A percentile compares a stretch with the other conserved stretches of the same genome.
Conservation (phyloP, 2,797 vertebrate genomes). For the Steatocranus sp. region DNA sequence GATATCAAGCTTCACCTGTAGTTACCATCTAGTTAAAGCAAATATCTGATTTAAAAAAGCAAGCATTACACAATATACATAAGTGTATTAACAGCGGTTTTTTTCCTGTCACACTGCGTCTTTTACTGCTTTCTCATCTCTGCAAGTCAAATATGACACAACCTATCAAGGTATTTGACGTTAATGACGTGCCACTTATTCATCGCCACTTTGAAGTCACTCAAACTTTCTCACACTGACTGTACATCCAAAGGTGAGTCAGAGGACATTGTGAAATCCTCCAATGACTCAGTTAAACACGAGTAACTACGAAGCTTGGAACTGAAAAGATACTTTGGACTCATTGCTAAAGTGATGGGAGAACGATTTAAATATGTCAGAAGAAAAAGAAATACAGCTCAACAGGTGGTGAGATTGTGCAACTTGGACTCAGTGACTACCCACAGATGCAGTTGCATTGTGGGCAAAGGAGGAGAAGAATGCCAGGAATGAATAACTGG, state of each 20-base stretch:
- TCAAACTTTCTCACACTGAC: conserved; percentile 10
- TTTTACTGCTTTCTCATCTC: neutral
- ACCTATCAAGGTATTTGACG: neutral
- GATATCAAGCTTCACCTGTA: neutral
- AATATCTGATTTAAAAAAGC: neutral
- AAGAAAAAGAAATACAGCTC: neutral
- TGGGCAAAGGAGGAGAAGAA: conserved; percentile 47
- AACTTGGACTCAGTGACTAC: conserved; percentile 8
- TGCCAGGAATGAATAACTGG: conserved; percentile 49
- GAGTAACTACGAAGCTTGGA: neutral
- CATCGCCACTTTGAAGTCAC: conserved; percentile 1
- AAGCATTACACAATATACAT: neutral
- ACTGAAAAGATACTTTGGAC: neutral
- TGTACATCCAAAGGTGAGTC: conserved; percentile 27
- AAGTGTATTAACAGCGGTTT: neutral
- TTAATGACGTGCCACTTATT: conserved; percentile 23
- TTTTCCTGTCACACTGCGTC: neutral
- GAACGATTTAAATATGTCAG: neutral
- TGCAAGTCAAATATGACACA: neutral
- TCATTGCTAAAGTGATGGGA: neutral
- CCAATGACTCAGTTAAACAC: neutral
- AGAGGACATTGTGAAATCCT: conserved; percentile 12
- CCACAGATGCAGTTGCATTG: conserved; percentile 26
- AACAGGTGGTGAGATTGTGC: conserved; percentile 52
- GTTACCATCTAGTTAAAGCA: neutral